These are phyloP conservation scores for Meteorus sp. DNA, from an alignment of 1,140 invertebrate genomes.

Conservation along the genomic window DNA sequence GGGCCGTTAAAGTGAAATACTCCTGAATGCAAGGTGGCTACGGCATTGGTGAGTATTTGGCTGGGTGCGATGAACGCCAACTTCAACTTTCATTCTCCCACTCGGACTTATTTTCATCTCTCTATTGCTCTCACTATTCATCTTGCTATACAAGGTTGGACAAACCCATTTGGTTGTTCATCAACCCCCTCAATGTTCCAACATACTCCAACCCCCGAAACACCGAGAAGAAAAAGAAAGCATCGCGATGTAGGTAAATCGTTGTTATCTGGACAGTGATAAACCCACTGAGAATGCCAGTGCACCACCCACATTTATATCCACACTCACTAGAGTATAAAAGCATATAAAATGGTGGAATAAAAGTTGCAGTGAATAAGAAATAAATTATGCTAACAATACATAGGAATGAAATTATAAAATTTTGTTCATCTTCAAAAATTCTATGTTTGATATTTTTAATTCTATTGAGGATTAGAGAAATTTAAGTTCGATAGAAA, in stretches of 20 bases:
- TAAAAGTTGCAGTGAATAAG: no score
- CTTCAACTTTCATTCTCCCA: constrained; percentile 23
- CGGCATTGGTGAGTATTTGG: constrained; percentile 10
- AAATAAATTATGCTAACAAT: no score
- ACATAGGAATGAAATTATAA: no score
- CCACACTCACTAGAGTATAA: background rate
- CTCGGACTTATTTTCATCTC: constrained; percentile 5
- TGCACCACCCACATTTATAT: constrained; percentile 27
- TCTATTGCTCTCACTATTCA: constrained; percentile 23
- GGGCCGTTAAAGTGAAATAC: constrained; percentile 62
- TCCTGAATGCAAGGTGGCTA: constrained; percentile 57
- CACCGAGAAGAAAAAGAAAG: no score
- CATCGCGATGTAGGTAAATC: constrained; percentile 58
- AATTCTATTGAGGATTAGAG: no score
- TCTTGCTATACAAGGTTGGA: background rate
- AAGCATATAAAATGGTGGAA: no score
- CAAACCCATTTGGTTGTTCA: constrained; percentile 22
- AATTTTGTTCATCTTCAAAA: no score
- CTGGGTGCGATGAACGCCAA: constrained; percentile 19
- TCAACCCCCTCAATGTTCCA: constrained; percentile 19
- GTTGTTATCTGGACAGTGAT: constrained; percentile 62
- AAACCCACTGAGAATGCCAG: constrained; percentile 57
- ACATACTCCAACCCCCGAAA: constrained; percentile 33
- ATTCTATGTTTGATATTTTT: no score
- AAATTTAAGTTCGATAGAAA: no score